Conservation (phyloP, 2,113 vertebrate species). For the Sceloporus tristichus region DNA sequence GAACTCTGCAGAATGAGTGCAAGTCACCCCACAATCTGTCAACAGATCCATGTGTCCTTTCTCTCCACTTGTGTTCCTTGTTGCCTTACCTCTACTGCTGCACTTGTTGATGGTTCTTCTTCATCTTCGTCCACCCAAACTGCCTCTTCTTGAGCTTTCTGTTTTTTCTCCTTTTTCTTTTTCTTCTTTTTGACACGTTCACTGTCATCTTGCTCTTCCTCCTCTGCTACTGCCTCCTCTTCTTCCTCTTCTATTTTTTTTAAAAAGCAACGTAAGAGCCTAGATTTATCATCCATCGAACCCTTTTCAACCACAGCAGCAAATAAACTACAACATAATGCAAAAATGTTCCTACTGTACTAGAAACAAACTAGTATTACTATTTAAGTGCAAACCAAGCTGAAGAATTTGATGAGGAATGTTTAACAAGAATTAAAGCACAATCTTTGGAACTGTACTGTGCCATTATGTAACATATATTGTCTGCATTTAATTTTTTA, state of each 20-base stretch:
- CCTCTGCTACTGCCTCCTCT: constrained; percentile 61
- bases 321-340: neutral
- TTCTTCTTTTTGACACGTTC: constrained; percentile 88
- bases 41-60: neutral
- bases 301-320: neutral
- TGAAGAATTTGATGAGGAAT: neutral
- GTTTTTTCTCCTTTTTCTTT: constrained; percentile 90
- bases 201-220: constrained; percentile 68
- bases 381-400: neutral
- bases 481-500: neutral
- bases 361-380: too few relatives aligned
- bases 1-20: neutral
- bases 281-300: rapidly evolving
- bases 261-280: neutral
- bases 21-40: neutral
- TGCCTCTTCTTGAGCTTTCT: constrained; percentile 71
- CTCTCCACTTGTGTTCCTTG: neutral
- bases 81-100: constrained; percentile 65
- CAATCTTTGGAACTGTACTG: neutral
- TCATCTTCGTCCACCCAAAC: constrained; percentile 65
- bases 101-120: constrained; percentile 71
- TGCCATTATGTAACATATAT: too few relatives aligned
- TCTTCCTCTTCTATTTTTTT: neutral
- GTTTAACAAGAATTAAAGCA: neutral
- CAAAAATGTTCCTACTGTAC: neutral